Base-by-base conservation (phyloP, 2,888 invertebrate genomes). In the Chaetogeoica ovagalla region DNA sequence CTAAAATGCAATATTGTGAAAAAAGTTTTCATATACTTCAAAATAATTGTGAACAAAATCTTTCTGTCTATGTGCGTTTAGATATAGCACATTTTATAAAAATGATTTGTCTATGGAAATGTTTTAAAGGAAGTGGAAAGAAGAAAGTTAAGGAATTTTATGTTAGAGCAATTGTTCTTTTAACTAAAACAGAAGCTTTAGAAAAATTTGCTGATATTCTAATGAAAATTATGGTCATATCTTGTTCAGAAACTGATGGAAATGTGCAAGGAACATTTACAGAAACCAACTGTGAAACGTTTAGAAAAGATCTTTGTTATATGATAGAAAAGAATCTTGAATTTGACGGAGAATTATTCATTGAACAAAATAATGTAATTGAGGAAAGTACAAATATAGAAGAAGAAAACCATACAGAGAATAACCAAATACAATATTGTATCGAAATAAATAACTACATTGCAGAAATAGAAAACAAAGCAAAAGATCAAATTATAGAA, bases 121-220 rank as follows among this genome's bases (percentile, higher is more conserved):
- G 60, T 23, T 60, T 60, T 60, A 60, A 60, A 13, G 60, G 11
- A 60, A 60, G 15, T 1, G 23, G 23, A 23, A 3, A 15, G 9
- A 23, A 23, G 15, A 23, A 60, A 60, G 15, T 59, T 13, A 66
- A 66, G 15, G 65, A 66, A 13, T n/a, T 66, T 1, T 66, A 43
- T 43, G n/a, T 66, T 43, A 66, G 65, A 43, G 21, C 13, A 13
- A 66, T 66, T n/a, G 43, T 66, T 66, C n/a, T 66, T 13, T 43
- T 66, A 1, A 43, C n/a, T 13, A 43, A 66, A 43, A 2, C 21
- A 43, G 8, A 66, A 6, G 43, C 39, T 7, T 43, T 66, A 6
- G n/a, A 66, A 9, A 39, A 66, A n/a, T 66, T 66, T 66, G 0
- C 11, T 6, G 1, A n/a, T 11, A n/a, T 66, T 21, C 15, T 66